These are phyloP conservation scores for Chlamydotis undulata DNA, from an alignment of 2,113 vertebrate species.

Conservation along the genomic window DNA sequence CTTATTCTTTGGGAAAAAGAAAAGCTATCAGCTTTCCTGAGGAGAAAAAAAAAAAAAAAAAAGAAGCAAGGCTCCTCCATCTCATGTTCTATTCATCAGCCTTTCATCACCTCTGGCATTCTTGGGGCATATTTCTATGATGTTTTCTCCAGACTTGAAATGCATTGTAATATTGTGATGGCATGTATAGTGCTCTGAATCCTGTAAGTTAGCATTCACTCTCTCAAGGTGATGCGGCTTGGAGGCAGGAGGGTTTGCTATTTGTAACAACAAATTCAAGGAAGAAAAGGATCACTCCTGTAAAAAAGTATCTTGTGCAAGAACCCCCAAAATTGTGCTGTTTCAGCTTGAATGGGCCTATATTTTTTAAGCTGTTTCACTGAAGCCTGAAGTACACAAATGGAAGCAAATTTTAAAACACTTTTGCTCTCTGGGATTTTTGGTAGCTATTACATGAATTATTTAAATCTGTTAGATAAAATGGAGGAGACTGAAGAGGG, in stretches of 20 bases:
- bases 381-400: constrained; percentile 43
- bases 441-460: constrained; percentile 50
- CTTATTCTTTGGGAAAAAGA: neutral
- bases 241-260: neutral
- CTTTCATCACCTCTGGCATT: constrained; percentile 43
- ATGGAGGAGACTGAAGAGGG: constrained; percentile 1
- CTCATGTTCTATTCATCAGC: constrained; percentile 56
- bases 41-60: neutral
- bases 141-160: constrained; percentile 24
- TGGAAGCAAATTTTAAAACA: constrained; percentile 50
- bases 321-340: neutral
- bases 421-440: constrained; percentile 27
- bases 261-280: constrained; percentile 7
- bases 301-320: neutral
- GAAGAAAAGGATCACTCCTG: neutral
- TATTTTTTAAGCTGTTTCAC: constrained; percentile 16
- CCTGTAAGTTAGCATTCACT: neutral
- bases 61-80: neutral
- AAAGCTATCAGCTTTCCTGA: neutral
- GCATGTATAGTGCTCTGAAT: neutral
- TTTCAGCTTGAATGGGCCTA: constrained; percentile 40
- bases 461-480: constrained; percentile 59
- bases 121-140: constrained; percentile 6
- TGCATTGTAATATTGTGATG: constrained; percentile 47
- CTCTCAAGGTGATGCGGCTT: neutral